A percentile compares a stretch with the other conserved stretches of the same genome.
Conservation (phyloP, 2,797 vertebrate genomes). For the Lophius americanus region DNA sequence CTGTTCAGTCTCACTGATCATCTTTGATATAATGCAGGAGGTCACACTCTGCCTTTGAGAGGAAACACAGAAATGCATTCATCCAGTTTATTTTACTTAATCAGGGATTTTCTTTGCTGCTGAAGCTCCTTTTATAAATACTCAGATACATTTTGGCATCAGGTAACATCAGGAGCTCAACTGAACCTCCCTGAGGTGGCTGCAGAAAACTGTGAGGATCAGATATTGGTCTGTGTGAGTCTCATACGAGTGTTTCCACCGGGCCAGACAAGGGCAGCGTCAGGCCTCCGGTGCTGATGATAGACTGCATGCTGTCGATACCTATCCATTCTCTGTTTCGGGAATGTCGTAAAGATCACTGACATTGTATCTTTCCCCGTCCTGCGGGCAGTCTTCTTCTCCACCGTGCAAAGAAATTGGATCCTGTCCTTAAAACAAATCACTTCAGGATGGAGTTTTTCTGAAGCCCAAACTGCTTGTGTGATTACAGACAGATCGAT, state of each 20-base stretch:
- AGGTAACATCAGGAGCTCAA: slow-evolving; percentile 4
- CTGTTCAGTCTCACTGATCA: slow-evolving; percentile 44
- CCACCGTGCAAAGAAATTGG: slow-evolving; percentile 70
- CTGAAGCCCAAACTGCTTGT: slow-evolving; percentile 77
- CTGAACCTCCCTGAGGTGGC: slow-evolving; percentile 10
- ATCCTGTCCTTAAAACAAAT: slow-evolving; percentile 77
- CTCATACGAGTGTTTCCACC: slow-evolving; percentile 35
- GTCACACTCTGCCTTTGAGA: slow-evolving; percentile 17
- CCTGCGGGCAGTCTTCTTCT: slow-evolving; percentile 54
- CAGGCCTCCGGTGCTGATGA: slow-evolving; percentile 47
- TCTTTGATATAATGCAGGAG: slow-evolving; percentile 49
- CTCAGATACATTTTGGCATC: slow-evolving; percentile 18
- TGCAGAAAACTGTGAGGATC: slow-evolving; percentile 16
- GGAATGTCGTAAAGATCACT: slow-evolving; percentile 64
- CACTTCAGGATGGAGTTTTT: slow-evolving; percentile 81
- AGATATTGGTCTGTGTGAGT: slow-evolving; percentile 31
- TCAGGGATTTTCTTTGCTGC: slow-evolving; percentile 9
- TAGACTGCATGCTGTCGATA: slow-evolving; percentile 51
- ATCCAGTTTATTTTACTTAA: slow-evolving; percentile 27
- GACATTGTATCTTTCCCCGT: slow-evolving; percentile 53
- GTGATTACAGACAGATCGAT: slow-evolving; percentile 84
- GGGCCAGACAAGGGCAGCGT: slow-evolving; percentile 36
- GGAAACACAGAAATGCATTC: slow-evolving; percentile 38
- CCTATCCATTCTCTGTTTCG: slow-evolving; percentile 58
- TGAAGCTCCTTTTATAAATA: slow-evolving; percentile 17